These are phyloP conservation scores for Gymnarchus niloticus DNA, from an alignment of 2,113 vertebrate genomes.

Conservation along the genomic window DNA sequence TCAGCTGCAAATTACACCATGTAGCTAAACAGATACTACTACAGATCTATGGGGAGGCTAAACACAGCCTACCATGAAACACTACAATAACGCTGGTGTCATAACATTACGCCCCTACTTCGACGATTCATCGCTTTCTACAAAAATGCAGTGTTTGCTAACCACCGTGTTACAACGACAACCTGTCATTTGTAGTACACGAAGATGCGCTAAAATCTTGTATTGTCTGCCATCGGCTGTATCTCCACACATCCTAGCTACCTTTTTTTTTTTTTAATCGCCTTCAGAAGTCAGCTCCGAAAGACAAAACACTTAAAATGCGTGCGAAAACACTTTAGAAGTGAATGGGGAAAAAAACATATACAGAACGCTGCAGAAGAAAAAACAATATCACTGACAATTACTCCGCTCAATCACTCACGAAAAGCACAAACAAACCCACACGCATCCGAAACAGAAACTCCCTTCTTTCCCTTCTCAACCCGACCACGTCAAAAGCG, in stretches of 20 bases:
- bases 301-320: background rate
- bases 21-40: background rate
- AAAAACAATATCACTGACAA: background rate
- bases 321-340: background rate
- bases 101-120: conserved; percentile 8
- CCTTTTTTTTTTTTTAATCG: conserved; percentile 4
- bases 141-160: too few species aligned
- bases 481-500: conserved; percentile 17
- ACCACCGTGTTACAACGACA: background rate
- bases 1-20: background rate
- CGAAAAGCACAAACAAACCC: background rate
- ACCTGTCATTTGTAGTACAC: background rate
- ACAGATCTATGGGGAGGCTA: background rate
- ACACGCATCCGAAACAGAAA: background rate
- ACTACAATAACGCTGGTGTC: background rate
- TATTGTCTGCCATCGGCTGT: background rate
- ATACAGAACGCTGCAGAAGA: background rate
- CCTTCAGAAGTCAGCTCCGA: background rate
- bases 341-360: background rate
- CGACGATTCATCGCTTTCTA: background rate
- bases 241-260: background rate
- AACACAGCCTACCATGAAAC: background rate
- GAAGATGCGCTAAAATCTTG: background rate
- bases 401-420: background rate
- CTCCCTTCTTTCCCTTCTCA: background rate